Base-by-base conservation (phyloP, 2,797 vertebrate genomes). In the Tarsius wallacei region DNA sequence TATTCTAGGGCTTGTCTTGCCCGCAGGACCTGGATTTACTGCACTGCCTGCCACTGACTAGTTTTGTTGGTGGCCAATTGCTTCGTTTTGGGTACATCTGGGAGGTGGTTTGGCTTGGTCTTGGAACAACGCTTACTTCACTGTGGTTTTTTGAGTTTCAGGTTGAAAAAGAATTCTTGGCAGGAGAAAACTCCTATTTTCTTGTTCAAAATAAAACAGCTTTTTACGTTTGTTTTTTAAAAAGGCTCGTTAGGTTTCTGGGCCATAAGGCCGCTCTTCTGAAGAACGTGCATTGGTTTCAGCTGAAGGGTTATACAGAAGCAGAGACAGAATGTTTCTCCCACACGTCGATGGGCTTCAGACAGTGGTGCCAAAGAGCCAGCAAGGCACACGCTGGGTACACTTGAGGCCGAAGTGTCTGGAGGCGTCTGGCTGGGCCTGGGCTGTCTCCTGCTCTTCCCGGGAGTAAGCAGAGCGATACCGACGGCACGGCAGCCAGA, bases 401-500 rank as follows among this genome's bases (percentile, higher is more conserved):
- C 71, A 64, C 16, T 3, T n/a, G 66, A 95, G 87, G 89, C 81
- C 4, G 1, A 78, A 83, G 64, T 76, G 57, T 87, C 94, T 90
- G 73, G 64, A 88, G 83, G 93, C 28, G 3, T 82, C 91, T 93
- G 87, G 90, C 97, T 83, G 22, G 76, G 81, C n/a, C 49, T 86
- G 76, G 71, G 68, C 77, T 21, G 26, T 74, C 88, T 63, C 51
- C 83, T 63, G 36, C 36, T 95, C 59, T 70, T 95, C 94, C 70
- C 63, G 80, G 64, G n/a, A 1, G 6, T 1, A 71, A 87, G 26
- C 19, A 76, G 13, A 86, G 77, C 3, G 53, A 10, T 77, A 95
- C 68, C 90, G 95, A 91, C 33, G 28, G 80, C 80, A 93, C 81
- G 86, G 68, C 57, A 96, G 93, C 89, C 95, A 98, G 97, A 84